Evolutionary conservation across 2,113 vertebrate genomes (phyloP).

Genomic region (Meleagris gallopavo): DNA sequence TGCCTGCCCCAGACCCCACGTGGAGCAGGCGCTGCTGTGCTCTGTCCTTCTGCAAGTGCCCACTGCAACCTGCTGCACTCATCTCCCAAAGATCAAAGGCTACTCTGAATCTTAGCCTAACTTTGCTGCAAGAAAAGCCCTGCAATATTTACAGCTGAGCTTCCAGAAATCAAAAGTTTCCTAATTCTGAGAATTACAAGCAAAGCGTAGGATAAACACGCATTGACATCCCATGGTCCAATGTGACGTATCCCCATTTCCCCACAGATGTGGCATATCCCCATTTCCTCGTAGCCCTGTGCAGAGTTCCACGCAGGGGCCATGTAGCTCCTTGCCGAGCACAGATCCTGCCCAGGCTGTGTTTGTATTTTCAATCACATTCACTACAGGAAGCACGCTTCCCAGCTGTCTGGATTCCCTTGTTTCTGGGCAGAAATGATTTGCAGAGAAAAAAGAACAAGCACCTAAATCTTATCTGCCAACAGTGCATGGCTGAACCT

Average conservation of each 20-base stretch:
- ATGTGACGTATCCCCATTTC: slow-evolving; percentile 38
- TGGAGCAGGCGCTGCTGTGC: background rate
- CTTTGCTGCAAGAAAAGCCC: background rate
- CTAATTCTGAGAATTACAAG: background rate
- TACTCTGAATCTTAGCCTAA: background rate
- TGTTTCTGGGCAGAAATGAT: background rate
- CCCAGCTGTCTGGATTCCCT: background rate
- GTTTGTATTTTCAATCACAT: background rate
- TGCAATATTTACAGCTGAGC: slow-evolving; percentile 4
- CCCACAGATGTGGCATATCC: slow-evolving; percentile 32
- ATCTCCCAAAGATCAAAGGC: background rate
- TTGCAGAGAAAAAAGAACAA: background rate
- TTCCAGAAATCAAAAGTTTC: background rate
- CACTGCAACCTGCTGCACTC: background rate
- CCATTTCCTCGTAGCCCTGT: background rate
- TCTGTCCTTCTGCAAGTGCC: background rate
- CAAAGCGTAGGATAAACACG: background rate
- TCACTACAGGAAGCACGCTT: background rate
- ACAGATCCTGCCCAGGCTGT: background rate
- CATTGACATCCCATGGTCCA: background rate
- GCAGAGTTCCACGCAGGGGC: background rate
- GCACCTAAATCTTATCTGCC: background rate
- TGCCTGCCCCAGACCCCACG: background rate
- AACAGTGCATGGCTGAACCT: background rate
- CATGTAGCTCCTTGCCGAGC: background rate